Evolutionary conservation across 1,140 invertebrate species (phyloP).

Genomic region (Philotrypesis tridentata): DNA sequence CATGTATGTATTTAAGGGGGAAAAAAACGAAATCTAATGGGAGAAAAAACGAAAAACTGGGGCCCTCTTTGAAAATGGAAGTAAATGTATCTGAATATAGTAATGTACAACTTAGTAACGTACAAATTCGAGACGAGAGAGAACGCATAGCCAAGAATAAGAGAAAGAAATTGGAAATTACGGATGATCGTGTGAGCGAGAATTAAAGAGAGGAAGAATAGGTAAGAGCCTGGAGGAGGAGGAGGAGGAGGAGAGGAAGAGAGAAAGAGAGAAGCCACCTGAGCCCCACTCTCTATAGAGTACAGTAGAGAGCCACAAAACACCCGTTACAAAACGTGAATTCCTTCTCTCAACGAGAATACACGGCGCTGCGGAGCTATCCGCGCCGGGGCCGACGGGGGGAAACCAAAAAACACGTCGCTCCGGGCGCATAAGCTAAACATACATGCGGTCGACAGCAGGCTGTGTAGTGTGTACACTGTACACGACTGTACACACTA

Average conservation of each 20-base stretch:
- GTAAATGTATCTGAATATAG: constrained; percentile 44
- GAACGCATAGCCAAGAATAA: constrained; percentile 6
- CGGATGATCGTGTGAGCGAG: too few relatives aligned
- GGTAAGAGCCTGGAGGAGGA: neutral
- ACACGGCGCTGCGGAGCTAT: too few relatives aligned
- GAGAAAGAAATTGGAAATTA: neutral
- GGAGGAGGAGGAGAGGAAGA: neutral
- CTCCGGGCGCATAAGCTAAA: constrained; percentile 4
- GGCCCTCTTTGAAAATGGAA: too few relatives aligned
- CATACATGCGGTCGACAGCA: constrained; percentile 14
- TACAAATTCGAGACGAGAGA: too few relatives aligned
- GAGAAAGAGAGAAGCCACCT: constrained; percentile 26
- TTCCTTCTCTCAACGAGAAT: constrained; percentile 12
- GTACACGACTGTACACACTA: too few relatives aligned
- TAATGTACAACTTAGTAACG: constrained; percentile 51
- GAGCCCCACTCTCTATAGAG: neutral
- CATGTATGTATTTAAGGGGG: too few relatives aligned
- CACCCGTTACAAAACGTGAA: constrained; percentile 34
- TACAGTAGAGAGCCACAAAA: neutral
- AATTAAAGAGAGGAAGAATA: too few relatives aligned
- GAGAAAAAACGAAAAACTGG: too few relatives aligned
- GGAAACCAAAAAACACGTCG: constrained; percentile 4
- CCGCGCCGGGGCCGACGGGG: too few relatives aligned
- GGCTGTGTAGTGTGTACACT: too few relatives aligned
- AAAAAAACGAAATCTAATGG: too few relatives aligned